Evolutionary conservation across 2,113 vertebrate genomes (phyloP).

Genomic region (Coracopsis vasa): DNA sequence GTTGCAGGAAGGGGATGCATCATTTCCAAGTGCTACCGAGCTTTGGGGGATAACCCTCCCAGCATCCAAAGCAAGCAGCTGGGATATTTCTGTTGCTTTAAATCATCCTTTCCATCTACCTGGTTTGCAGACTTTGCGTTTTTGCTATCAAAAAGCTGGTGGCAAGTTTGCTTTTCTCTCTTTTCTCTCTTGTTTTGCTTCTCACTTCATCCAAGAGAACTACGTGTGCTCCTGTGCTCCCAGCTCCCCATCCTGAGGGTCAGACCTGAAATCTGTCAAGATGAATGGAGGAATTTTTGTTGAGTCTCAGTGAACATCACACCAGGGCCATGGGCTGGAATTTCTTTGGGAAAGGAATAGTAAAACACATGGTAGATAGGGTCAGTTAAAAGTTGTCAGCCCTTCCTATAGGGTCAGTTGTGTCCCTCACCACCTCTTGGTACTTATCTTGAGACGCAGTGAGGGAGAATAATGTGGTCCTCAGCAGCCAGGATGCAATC

Average conservation of each 20-base stretch:
- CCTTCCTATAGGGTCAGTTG: background rate
- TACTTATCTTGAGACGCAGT: background rate
- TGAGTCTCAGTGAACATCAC: background rate
- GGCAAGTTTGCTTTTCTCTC: background rate
- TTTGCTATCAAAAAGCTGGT: background rate
- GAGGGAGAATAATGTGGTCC: background rate
- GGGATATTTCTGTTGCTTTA: background rate
- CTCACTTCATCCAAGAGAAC: background rate
- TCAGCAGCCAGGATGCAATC: background rate
- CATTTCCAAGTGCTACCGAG: background rate
- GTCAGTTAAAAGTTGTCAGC: too few relatives aligned
- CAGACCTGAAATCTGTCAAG: background rate
- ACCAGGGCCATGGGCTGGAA: background rate
- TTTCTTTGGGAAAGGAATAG: background rate
- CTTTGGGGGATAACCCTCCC: background rate
- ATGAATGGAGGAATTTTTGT: background rate
- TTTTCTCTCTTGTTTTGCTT: background rate
- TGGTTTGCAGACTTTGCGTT: background rate
- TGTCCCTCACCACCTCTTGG: background rate
- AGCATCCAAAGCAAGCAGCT: background rate
- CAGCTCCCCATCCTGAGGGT: background rate
- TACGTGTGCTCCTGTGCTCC: fast-evolving
- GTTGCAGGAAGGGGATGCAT: background rate
- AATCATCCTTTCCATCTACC: background rate
- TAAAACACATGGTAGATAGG: background rate